Conservation (phyloP, 2,797 vertebrate species). For the Argya squamiceps region DNA sequence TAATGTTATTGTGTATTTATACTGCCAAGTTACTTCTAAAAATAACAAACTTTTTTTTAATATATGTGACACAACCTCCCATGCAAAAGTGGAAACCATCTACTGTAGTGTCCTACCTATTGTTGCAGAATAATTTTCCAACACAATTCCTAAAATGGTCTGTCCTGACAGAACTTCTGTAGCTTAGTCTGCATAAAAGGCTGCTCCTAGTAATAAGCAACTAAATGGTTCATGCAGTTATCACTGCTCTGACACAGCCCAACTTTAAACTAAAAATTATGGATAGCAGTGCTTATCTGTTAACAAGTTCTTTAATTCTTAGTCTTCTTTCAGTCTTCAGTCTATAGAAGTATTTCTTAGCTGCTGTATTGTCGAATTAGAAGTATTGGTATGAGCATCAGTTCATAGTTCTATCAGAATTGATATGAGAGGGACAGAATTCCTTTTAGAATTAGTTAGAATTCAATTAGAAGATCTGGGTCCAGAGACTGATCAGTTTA, state of each 20-base stretch:
- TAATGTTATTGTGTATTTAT: background rate
- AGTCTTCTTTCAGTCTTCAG: background rate
- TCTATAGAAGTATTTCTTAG: background rate
- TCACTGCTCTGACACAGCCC: background rate
- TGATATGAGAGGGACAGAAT: background rate
- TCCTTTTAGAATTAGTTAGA: background rate
- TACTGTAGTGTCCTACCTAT: background rate
- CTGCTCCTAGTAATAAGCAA: background rate
- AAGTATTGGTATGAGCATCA: background rate
- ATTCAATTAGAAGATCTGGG: background rate
- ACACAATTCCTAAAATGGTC: constrained; percentile 5
- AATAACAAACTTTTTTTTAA: background rate
- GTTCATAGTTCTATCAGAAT: background rate
- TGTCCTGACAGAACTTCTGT: background rate
- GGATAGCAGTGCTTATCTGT: background rate
- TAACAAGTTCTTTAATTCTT: background rate
- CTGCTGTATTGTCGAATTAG: background rate
- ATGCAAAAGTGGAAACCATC: background rate
- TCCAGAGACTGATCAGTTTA: background rate
- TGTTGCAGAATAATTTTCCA: background rate
- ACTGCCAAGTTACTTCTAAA: constrained; percentile 13
- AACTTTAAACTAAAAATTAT: background rate
- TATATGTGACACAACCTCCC: background rate
- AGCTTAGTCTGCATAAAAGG: background rate
- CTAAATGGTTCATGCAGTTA: background rate